Base-by-base conservation (phyloP, 2,888 invertebrate genomes). In the Drosophila bunnanda region DNA sequence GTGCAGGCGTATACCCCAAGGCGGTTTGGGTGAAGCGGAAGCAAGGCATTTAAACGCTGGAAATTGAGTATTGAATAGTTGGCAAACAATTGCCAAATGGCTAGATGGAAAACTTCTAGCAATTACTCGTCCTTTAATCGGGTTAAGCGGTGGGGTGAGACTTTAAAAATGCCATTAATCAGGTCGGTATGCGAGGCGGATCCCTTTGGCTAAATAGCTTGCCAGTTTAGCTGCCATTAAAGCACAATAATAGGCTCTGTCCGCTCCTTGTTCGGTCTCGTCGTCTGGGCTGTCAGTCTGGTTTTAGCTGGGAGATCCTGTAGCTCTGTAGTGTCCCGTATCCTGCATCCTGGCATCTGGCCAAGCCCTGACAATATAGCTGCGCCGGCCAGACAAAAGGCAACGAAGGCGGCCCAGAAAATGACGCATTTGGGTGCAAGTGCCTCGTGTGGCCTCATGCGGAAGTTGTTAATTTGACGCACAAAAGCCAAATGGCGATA, bases 401-500 rank as follows among this genome's bases (percentile, higher is more conserved):
- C 70, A 56, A 38, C 44, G 32, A 50, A 50, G 50, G 71, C 58
- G 59, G 76, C 84, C 81, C 73, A 82, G 80, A 78, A 82, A 85
- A 89, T 89, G 89, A 85, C 88, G 88, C 89, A 85, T 85, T 89
- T 77, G 80, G 86, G 88, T 85, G 86, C 84, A 85, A 88, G 89
- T 85, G 89, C 78, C 88, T 88, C 78, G 80, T 89, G 89, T 82
- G 88, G 88, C 86, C 85, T 82, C 83, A 85, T 89, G 88, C 84
- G 84, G 84, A 85, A 89, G 86, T 88, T 89, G 89, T 85, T 85
- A 89, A 85, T 85, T 89, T 84, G 89, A 84, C 88, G 88, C 85
- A 79, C 82, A 87, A 84, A 76, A 87, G 75, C 73, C 82, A 62
- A 69, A 55, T 77, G 64, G 56, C 67, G 66, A 39, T 70, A 68